Base-by-base conservation (phyloP, 2,797 vertebrate genomes). In the Melanotaenia boesemani region DNA sequence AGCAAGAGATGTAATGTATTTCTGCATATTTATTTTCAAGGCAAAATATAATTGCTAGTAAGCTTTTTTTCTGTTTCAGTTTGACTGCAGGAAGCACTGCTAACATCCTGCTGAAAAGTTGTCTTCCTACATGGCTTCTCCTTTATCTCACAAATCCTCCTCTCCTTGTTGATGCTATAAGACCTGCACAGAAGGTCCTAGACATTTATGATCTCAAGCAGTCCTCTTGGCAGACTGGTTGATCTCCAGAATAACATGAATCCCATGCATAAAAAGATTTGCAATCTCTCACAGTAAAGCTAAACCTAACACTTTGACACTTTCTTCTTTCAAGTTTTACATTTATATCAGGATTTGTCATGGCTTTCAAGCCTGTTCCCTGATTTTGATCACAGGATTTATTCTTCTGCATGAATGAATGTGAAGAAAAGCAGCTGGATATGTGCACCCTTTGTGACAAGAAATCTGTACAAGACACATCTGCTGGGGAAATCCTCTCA, bases 281-380 rank as follows among this genome's bases (percentile, higher is more conserved):
- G 46, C 83, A 79, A 89, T 88, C 86, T 84, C 48, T 54, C 41
- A 79, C 78, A 82, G 76, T 76, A 75, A 26, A 77, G 79, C 84
- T 63, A 60, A 91, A 88, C 79, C 78, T 84, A 83, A 88, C 84
- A 83, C 70, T 76, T 84, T 87, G 81, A 85, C 83, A 86, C 77
- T 86, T 86, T 81, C 63, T 24, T 61, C 48, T 70, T 74, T 59
- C 22, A 26, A 85, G 85, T 93, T 92, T 91, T 92, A 92, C 90
- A 91, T 93, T 93, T 85, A 87, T 92, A 91, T 91, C 88, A 85
- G 91, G 93, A 94, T 95, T 94, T 91, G 91, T 91, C 89, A 88
- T 30, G 60, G 91, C 81, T 91, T 91, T 90, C 89, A 88, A 81
- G 81, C 52, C 79, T 26, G 63, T 46, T 74, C 83, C 80, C 80